Evolutionary conservation across 23 tunicate species (phyloP).

Genomic region (Diplosoma virens): DNA sequence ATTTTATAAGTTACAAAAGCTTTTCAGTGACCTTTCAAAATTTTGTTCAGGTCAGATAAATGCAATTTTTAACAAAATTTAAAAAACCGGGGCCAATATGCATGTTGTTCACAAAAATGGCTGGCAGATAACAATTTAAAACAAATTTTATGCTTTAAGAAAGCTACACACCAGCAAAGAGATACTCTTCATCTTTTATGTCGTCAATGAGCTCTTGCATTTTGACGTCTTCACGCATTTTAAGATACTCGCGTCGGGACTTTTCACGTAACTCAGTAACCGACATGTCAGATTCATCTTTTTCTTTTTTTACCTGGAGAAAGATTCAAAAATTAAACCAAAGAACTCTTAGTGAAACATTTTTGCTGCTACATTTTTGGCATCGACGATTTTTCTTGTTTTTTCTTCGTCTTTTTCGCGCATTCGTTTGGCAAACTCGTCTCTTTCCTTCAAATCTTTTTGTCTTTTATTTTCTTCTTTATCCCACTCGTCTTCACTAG

Average conservation of each 20-base stretch:
- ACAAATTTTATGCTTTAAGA: no score
- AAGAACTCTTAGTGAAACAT: no score
- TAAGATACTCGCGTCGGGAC: constrained; percentile 86
- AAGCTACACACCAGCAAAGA: constrained; percentile 62
- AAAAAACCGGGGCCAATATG: no score
- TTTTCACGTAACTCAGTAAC: constrained; percentile 78
- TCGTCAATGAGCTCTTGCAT: constrained; percentile 82
- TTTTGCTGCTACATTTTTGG: constrained; percentile 65
- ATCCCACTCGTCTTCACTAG: constrained; percentile 96
- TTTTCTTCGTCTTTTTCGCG: constrained; percentile 78
- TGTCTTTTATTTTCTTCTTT: constrained; percentile 68
- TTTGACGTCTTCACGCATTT: constrained; percentile 94
- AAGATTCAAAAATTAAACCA: no score
- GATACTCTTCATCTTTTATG: constrained; percentile 92
- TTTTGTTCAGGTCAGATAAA: no score
- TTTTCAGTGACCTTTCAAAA: no score
- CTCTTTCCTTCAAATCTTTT: constrained; percentile 79
- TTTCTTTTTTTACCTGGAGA: background rate
- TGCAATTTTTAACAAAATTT: no score
- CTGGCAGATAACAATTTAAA: no score
- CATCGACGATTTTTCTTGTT: constrained; percentile 82
- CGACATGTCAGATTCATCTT: constrained; percentile 26
- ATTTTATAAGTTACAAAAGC: no score
- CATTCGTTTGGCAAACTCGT: constrained; percentile 81
- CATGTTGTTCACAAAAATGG: no score